phyloP scores from a whole-genome alignment of 2,797 vertebrate genomes.

The Artibeus lituratus region DNA sequence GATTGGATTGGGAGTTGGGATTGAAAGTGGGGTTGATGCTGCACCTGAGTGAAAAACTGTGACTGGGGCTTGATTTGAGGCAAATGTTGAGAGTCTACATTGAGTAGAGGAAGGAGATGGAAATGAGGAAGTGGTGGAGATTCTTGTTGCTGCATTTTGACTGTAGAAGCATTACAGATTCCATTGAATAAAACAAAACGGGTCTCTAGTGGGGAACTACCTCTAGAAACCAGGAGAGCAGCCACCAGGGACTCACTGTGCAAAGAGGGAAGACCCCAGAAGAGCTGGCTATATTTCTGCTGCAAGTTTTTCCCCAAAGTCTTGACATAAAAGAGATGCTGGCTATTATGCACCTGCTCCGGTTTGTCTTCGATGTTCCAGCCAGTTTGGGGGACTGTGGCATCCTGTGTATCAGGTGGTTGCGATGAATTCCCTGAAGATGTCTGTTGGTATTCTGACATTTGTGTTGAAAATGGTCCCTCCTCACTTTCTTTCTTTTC shows the following conservation, averaged over 20 bases:
- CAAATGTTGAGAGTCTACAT: neutral
- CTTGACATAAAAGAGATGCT: neutral
- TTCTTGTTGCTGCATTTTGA: neutral
- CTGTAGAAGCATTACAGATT: neutral
- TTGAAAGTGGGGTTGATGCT: neutral
- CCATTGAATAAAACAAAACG: conserved; percentile 41
- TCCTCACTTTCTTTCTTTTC: neutral
- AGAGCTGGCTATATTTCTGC: conserved; percentile 30
- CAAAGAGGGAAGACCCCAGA: conserved; percentile 53
- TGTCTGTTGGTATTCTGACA: neutral
- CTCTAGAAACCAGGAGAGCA: neutral
- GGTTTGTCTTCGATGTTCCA: neutral
- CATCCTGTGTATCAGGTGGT: neutral
- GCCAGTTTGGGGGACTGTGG: neutral
- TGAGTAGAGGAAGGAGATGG: neutral
- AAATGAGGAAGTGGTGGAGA: neutral
- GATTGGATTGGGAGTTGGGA: neutral
- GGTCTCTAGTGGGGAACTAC: neutral
- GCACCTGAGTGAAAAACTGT: neutral
- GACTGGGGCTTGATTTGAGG: neutral
- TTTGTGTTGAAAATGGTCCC: neutral
- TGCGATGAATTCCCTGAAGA: neutral
- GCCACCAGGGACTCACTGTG: conserved; percentile 46
- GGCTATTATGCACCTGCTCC: neutral
- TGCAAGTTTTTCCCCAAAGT: neutral